Conservation (phyloP, 23 tunicate species). For the Clavelina lepadiformis region DNA sequence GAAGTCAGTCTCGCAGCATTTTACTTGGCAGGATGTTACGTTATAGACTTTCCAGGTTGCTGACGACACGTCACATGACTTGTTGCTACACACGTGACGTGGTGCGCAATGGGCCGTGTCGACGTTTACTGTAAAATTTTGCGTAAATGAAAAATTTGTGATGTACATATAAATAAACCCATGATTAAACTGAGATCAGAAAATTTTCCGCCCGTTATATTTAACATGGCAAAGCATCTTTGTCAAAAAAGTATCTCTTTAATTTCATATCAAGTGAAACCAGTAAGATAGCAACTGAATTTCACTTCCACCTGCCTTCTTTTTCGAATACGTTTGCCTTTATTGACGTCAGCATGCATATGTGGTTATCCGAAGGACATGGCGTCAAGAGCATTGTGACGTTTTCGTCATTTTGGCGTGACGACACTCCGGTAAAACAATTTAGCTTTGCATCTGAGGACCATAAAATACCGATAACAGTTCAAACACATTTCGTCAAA, state of each 20-base stretch:
- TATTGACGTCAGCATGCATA: slow-evolving; percentile 28
- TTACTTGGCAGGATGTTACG: slow-evolving; percentile 26
- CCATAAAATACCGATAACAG: not conserved
- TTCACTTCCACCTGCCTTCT: too few species aligned
- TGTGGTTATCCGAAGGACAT: slow-evolving; percentile 7
- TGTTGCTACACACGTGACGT: slow-evolving; percentile 1
- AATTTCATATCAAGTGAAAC: too few species aligned
- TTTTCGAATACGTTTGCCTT: slow-evolving; percentile 6
- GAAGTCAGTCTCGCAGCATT: slow-evolving; percentile 27
- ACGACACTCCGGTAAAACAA: slow-evolving; percentile 33
- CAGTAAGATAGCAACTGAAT: too few species aligned
- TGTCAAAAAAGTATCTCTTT: too few species aligned
- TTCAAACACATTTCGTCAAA: too few species aligned
- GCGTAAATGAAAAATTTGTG: too few species aligned
- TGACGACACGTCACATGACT: slow-evolving; percentile 14
- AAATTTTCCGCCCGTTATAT: too few species aligned
- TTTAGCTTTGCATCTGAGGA: slow-evolving; percentile 1
- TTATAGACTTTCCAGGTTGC: slow-evolving; percentile 2
- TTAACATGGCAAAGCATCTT: too few species aligned
- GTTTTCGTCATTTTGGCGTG: slow-evolving; percentile 5
- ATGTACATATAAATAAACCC: too few species aligned
- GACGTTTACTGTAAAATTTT: slow-evolving; percentile 19
- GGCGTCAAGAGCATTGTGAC: slow-evolving; percentile 21
- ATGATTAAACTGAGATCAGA: too few species aligned
- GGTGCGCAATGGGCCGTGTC: slow-evolving; percentile 45